Evolutionary conservation across 2,888 invertebrate genomes (phyloP), one percentile per base, ranked within the genome.

Genomic region (Scaptomyza parva): DNA sequence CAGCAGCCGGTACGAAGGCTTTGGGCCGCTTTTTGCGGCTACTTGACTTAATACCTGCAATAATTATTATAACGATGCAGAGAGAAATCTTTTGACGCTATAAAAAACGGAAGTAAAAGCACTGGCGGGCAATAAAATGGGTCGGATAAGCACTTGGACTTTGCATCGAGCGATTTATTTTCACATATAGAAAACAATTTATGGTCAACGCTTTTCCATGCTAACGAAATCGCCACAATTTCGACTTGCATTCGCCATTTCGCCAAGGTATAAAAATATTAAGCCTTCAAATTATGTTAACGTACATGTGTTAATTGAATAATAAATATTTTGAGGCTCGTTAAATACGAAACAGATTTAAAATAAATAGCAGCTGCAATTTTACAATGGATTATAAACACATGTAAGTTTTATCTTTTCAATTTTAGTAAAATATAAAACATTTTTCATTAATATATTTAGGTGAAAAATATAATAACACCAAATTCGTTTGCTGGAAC

Each of bases 21-120:
- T 60, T 39, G 54, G 44, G 17, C 55, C 50, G 26, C 85, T 70
- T 77, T 82, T 79, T 82, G 83, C 64, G 81, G 86, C 81, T 82
- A 82, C 86, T 82, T 86, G 86, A 83, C 86, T 86, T 86, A 86
- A 86, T 84, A 86, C 83, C 83, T 83, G 86, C 83, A 83, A 83
- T 83, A 83, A 83, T 83, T 83, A 83, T 86, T 84, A 80, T 84
- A 84, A 84, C 86, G 76, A 81, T 86, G 81, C 84, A 62, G 67
- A 65, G 67, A 44, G 54, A 76, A 78, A 78, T 78, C 78, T 73
- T 68, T 78, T 76, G 73, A 58, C 76, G 76, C 76, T 24, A 65
- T 68, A 78, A 73, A 76, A 67, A 75, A 63, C 44, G 53, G 57
- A 45, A 82, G 65, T 28, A 57, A 62, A 75, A 67, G 72, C 77